A percentile compares a stretch with the other conserved stretches of the same genome.
Conservation (phyloP, 1,140 invertebrate genomes). For the Panagrolaimus sp. region DNA sequence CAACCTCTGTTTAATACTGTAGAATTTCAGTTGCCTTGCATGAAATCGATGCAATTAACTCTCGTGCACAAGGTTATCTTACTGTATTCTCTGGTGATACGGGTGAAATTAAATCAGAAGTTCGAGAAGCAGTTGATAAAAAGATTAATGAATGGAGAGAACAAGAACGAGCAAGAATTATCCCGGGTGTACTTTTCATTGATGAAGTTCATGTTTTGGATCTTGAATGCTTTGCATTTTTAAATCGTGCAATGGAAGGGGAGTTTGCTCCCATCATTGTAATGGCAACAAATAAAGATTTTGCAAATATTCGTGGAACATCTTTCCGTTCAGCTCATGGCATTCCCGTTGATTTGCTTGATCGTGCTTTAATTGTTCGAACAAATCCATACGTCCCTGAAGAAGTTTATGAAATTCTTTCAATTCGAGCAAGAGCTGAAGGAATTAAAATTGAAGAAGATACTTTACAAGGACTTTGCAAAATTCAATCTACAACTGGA, state of each 20-base stretch:
- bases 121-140: slow-evolving; percentile 94
- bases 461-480: slow-evolving; percentile 81
- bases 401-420: slow-evolving; percentile 48
- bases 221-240: slow-evolving; percentile 95
- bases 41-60: slow-evolving; percentile 73
- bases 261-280: slow-evolving; percentile 95
- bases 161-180: slow-evolving; percentile 96
- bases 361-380: slow-evolving; percentile 83
- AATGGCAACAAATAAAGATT: slow-evolving; percentile 97
- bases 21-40: slow-evolving; percentile 86
- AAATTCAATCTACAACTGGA: slow-evolving; percentile 85
- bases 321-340: slow-evolving; percentile 88
- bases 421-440: slow-evolving; percentile 73
- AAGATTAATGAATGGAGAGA: slow-evolving; percentile 97
- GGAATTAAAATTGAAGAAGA: slow-evolving; percentile 89
- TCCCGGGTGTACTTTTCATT: slow-evolving; percentile 74
- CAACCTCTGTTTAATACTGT: slow-evolving; percentile 63
- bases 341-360: slow-evolving; percentile 88
- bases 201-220: slow-evolving; percentile 92
- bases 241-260: slow-evolving; percentile 89
- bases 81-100: slow-evolving; percentile 96
- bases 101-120: slow-evolving; percentile 95
- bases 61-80: slow-evolving; percentile 72
- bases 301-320: slow-evolving; percentile 82
- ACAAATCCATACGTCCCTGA: slow-evolving; percentile 81